Percentiles rank a stretch among this genome's conserved stretches.
Evolutionary conservation across 2,888 invertebrate genomes (phyloP).

Genomic region (Drosophila greeni): DNA sequence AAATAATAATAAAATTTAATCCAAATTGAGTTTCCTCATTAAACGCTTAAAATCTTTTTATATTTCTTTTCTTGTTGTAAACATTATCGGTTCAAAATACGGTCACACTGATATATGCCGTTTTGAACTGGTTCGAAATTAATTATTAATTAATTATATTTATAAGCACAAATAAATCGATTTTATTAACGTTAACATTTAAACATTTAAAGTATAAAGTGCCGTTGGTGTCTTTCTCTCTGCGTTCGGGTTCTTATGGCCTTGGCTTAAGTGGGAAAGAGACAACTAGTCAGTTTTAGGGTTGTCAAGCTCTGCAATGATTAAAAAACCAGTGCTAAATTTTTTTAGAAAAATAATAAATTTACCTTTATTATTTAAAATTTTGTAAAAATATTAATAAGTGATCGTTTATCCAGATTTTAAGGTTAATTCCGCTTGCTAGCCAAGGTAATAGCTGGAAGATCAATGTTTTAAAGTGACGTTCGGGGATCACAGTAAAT

Average conservation of each 20-base stretch:
- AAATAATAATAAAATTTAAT: no score
- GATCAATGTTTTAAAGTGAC: not conserved
- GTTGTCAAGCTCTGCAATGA: slow-evolving; percentile 34
- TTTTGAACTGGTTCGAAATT: no score
- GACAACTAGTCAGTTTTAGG: slow-evolving; percentile 39
- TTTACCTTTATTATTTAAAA: not conserved
- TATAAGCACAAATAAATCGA: not conserved
- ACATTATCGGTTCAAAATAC: no score
- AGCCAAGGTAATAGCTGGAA: not conserved
- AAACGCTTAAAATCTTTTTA: no score
- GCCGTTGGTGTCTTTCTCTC: not conserved
- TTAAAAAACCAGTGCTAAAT: no score
- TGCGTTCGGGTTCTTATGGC: slow-evolving; percentile 23
- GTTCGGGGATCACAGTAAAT: not conserved
- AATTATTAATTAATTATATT: not conserved
- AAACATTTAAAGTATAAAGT: not conserved
- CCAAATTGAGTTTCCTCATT: no score
- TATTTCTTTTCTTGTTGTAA: no score
- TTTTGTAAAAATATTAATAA: no score
- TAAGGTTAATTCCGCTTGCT: not conserved
- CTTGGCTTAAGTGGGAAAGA: slow-evolving; percentile 33
- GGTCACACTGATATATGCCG: no score
- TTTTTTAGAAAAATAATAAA: not conserved
- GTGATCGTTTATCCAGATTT: not conserved
- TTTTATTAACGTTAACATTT: not conserved